Conservation (phyloP, 2,113 vertebrate species). For the Dipodomys spectabilis region DNA sequence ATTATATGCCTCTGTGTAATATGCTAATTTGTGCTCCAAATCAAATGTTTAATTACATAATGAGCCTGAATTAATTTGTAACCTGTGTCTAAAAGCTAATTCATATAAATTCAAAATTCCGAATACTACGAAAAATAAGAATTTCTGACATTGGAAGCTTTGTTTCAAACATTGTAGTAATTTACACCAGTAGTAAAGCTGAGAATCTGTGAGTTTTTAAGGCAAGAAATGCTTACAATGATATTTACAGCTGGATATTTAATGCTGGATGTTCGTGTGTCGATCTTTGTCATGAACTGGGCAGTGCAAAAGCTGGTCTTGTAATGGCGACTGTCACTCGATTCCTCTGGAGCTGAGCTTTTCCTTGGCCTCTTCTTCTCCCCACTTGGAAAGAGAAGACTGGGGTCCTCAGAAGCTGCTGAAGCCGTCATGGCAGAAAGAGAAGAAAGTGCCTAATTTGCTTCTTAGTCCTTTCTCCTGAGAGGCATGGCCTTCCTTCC, state of each 20-base stretch:
- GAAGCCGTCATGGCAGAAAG: neutral
- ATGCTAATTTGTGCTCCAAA: slow-evolving; percentile 69
- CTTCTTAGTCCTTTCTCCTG: neutral
- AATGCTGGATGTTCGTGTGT: neutral
- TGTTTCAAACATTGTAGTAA: neutral
- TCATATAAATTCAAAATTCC: slow-evolving; percentile 26
- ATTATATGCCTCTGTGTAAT: slow-evolving; percentile 67
- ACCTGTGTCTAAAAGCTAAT: slow-evolving; percentile 58
- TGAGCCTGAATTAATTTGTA: slow-evolving; percentile 64
- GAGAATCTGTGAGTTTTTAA: neutral
- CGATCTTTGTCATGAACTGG: neutral
- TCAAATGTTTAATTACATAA: slow-evolving; percentile 73
- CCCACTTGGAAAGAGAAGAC: neutral
- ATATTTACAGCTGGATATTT: neutral
- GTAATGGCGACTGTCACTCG: neutral
- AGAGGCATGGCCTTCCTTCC: neutral
- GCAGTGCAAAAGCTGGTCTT: neutral
- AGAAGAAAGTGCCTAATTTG: neutral
- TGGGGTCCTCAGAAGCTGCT: neutral
- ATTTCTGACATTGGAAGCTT: neutral
- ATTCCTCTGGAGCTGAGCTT: neutral
- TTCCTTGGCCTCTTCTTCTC: neutral
- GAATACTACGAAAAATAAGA: neutral
- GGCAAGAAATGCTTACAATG: neutral
- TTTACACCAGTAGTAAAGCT: neutral